A percentile compares a stretch with the other conserved stretches of the same genome.
Evolutionary conservation across 2,888 invertebrate species (phyloP).

Genomic region (Trichopria drosophilae): DNA sequence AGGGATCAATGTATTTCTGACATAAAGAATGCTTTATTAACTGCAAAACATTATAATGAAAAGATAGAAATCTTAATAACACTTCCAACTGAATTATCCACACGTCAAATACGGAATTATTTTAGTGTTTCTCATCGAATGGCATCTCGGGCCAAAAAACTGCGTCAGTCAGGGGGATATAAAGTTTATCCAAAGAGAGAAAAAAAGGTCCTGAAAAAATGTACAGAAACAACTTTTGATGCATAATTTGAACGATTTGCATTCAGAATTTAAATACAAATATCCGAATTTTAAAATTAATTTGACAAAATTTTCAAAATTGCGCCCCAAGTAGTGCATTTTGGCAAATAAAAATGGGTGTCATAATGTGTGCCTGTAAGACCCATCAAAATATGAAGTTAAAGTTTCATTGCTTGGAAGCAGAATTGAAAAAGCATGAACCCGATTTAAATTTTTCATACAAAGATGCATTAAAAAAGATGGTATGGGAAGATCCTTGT

Average conservation of each 20-base stretch:
- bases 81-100: conserved; percentile 8
- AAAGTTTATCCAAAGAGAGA: conserved; percentile 4
- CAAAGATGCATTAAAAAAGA: conserved; percentile 2
- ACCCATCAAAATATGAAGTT: too few relatives aligned
- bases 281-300: too few relatives aligned
- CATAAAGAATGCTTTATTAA: not conserved
- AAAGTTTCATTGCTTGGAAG: conserved; percentile 11
- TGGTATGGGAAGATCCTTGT: not conserved
- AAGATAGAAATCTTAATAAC: conserved; percentile 4
- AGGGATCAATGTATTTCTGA: conserved; percentile 5
- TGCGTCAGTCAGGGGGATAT: not conserved
- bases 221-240: conserved; percentile 7
- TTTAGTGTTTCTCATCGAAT: too few relatives aligned
- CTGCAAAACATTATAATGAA: not conserved
- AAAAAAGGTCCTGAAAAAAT: conserved; percentile 3
- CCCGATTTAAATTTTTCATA: conserved; percentile 4
- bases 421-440: conserved; percentile 1
- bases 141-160: conserved; percentile 2
- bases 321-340: too few relatives aligned
- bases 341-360: too few relatives aligned
- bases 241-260: conserved; percentile 6
- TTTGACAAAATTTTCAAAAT: too few relatives aligned
- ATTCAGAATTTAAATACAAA: too few relatives aligned
- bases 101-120: too few relatives aligned
- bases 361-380: too few relatives aligned